Percentiles rank a stretch among this genome's conserved stretches.
Conservation (phyloP, 2,797 vertebrate genomes). For the Vireo griseus region DNA sequence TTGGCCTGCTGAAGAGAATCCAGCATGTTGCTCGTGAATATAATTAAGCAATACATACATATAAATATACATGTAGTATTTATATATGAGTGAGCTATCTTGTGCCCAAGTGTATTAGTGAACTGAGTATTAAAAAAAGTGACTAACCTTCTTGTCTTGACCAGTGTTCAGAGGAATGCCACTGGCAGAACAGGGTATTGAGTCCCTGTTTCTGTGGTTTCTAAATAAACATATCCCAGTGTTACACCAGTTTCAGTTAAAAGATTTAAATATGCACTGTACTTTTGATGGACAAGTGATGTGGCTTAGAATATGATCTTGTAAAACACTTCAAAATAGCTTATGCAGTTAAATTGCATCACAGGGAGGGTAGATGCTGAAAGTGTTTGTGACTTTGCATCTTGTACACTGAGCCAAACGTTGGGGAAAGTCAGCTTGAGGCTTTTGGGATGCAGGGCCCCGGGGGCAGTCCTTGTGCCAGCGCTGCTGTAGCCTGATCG, state of each 20-base stretch:
- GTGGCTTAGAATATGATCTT: not conserved
- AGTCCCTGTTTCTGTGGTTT: not conserved
- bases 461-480: not conserved
- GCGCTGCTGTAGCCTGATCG: accelerated
- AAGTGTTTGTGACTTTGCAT: not conserved
- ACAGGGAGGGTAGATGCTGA: not conserved
- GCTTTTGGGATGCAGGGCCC: not conserved
- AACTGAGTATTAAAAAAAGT: not conserved
- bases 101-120: not conserved
- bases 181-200: not conserved
- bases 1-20: not conserved
- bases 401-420: accelerated
- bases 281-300: not conserved
- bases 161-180: not conserved
- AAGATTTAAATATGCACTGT: not conserved
- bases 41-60: not conserved
- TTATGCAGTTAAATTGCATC: not conserved
- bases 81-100: not conserved
- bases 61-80: not conserved
- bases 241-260: not conserved
- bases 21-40: not conserved
- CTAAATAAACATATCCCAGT: not conserved
- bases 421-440: not conserved
- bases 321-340: not conserved
- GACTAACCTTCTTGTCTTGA: not conserved